Evolutionary conservation across 1,140 invertebrate species (phyloP), one percentile per base, ranked within the genome.

Genomic region (Plutomurus gul): DNA sequence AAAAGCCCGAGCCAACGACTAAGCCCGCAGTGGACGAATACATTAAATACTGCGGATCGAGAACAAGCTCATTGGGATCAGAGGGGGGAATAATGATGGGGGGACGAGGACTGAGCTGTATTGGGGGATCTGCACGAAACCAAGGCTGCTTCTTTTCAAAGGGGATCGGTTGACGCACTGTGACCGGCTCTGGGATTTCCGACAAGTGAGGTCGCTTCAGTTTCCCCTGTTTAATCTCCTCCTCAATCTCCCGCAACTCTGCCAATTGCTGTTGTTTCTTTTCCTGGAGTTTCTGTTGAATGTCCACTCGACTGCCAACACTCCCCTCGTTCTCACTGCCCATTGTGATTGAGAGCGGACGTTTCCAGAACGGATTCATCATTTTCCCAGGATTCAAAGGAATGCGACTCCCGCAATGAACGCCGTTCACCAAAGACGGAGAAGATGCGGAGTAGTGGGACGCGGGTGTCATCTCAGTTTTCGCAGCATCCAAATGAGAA

Each of bases 231-330:
- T 93, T 94, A 37, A 95, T 95, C 84, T 94, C 93, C 84, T 95
- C 93, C 82, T 95, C 94, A 7, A 93, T 92, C 60, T 90, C 88
- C 76, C 92, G 88, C 11, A 96, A 85, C 85, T 96, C 94, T 0
- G 93, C 92, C 3, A 96, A 86, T 82, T 96, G 94, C 82, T 95
- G 94, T 84, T 94, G 93, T 81, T 95, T 95, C 85, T 96, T 96
- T 85, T 95, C 93, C 84, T 94, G 92, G 1, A 96, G 86, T 85
- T 96, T 96, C 82, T 94, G 93, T 81, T 94, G 92, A 80, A 96
- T 95, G 82, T 95, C 94, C 2, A 95, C 92, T 16, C 92, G 88
- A 1, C 92, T 94, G 0, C 92, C 91, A 1, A 92, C 90, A 82
- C 91, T 91, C 1, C 90, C 90, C 85, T 94, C 93, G 80, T 91